These are phyloP conservation scores for Oryzias melastigma DNA, from an alignment of 2,113 vertebrate genomes.

Conservation along the genomic window DNA sequence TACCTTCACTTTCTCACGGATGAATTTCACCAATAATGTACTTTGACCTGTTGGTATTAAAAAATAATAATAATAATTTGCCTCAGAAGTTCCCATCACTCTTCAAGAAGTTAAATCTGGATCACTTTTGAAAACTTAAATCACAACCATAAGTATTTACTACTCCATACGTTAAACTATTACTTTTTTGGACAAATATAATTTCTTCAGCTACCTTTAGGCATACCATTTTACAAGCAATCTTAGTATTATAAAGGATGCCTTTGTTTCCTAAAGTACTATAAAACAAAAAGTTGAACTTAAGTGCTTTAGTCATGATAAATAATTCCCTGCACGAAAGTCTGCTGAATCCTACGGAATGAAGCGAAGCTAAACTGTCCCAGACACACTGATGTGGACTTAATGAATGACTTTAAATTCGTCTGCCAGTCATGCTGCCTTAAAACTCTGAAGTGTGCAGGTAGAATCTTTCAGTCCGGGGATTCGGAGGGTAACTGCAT, in stretches of 20 bases:
- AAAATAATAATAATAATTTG: too few relatives aligned
- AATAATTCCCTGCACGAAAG: conserved; percentile 50
- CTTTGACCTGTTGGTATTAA: too few relatives aligned
- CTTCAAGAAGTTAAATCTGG: too few relatives aligned
- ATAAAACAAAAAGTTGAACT: conserved; percentile 19
- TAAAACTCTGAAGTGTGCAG: conserved; percentile 54
- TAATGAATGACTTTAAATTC: conserved; percentile 64
- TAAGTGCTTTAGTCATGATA: conserved; percentile 29
- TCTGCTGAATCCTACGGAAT: conserved; percentile 43
- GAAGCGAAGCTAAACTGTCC: conserved; percentile 45
- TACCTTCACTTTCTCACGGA: too few relatives aligned
- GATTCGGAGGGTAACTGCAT: conserved; percentile 46
- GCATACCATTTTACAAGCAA: too few relatives aligned
- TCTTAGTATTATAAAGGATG: neutral
- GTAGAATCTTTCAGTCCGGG: conserved; percentile 45
- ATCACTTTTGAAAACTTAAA: too few relatives aligned
- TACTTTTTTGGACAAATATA: too few relatives aligned
- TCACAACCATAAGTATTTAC: too few relatives aligned
- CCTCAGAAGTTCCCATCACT: too few relatives aligned
- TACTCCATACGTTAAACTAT: too few relatives aligned
- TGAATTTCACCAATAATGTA: too few relatives aligned
- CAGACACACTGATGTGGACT: conserved; percentile 47
- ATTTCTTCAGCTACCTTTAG: too few relatives aligned
- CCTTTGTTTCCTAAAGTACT: conserved; percentile 19
- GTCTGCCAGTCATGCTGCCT: conserved; percentile 64